Evolutionary conservation across 2,113 vertebrate species (phyloP).

Genomic region (Pterophyllum scalare): DNA sequence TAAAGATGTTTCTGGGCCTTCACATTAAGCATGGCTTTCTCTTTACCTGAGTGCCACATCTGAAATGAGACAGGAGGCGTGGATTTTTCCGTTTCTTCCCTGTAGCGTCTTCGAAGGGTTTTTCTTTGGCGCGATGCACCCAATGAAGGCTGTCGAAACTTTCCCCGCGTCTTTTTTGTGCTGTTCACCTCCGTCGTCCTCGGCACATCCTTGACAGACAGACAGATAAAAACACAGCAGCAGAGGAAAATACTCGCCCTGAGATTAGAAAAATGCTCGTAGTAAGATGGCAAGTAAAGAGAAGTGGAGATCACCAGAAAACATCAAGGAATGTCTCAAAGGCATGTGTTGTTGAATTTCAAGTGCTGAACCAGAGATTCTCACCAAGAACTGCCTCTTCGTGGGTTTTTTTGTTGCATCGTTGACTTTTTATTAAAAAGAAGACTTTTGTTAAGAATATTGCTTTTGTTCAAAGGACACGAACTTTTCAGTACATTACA

Average conservation of each 20-base stretch:
- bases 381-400: slow-evolving; percentile 12
- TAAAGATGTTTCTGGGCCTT: slow-evolving; percentile 17
- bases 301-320: slow-evolving; percentile 1
- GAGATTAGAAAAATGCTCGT: slow-evolving; percentile 4
- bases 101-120: neutral
- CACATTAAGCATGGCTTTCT: neutral
- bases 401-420: slow-evolving; percentile 42
- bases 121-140: neutral
- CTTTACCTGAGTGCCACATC: slow-evolving; percentile 28
- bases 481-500: neutral
- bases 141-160: slow-evolving; percentile 12
- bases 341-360: slow-evolving; percentile 3
- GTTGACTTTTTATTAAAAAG: slow-evolving; percentile 22
- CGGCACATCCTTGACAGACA: slow-evolving; percentile 1
- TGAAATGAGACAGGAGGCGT: slow-evolving; percentile 28
- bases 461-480: slow-evolving; percentile 19
- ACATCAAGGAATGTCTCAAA: slow-evolving; percentile 27
- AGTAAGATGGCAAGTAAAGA: neutral
- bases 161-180: neutral
- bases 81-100: slow-evolving; percentile 1
- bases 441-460: slow-evolving; percentile 9
- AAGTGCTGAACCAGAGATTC: neutral
- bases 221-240: slow-evolving; percentile 21
- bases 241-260: neutral
- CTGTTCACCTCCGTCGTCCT: slow-evolving; percentile 23